These are phyloP conservation scores for Rynchops niger DNA, from an alignment of 2,113 vertebrate species.

Conservation along the genomic window DNA sequence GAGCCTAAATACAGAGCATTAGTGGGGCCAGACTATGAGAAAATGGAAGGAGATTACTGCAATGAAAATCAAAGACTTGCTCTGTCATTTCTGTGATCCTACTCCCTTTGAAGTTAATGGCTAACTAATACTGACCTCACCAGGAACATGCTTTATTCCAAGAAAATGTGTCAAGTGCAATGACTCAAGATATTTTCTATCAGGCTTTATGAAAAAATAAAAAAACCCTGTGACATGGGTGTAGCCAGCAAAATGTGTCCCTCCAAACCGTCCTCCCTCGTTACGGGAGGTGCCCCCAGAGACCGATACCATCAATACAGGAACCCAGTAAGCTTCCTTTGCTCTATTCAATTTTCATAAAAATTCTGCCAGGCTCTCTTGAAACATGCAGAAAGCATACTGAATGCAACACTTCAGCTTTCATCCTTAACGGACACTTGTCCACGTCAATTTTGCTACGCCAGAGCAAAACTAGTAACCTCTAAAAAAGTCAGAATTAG, in stretches of 20 bases:
- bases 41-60: constrained; percentile 53
- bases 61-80: constrained; percentile 60
- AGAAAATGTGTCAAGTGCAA: constrained; percentile 45
- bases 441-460: background rate
- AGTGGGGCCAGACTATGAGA: background rate
- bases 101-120: constrained; percentile 65
- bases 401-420: background rate
- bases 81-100: constrained; percentile 50
- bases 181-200: constrained; percentile 27
- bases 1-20: constrained; percentile 22
- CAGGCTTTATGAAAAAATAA: background rate
- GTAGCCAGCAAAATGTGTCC: background rate
- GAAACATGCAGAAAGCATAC: background rate
- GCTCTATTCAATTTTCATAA: background rate
- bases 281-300: background rate
- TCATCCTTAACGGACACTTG: background rate
- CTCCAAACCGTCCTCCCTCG: background rate
- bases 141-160: constrained; percentile 37
- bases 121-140: constrained; percentile 61
- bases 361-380: background rate
- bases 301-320: background rate
- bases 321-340: background rate
- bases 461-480: background rate
- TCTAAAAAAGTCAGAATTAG: constrained; percentile 15
- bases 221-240: background rate